Base-by-base conservation (phyloP, 1,140 invertebrate genomes). In the Phymorhynchus buccinoides region DNA sequence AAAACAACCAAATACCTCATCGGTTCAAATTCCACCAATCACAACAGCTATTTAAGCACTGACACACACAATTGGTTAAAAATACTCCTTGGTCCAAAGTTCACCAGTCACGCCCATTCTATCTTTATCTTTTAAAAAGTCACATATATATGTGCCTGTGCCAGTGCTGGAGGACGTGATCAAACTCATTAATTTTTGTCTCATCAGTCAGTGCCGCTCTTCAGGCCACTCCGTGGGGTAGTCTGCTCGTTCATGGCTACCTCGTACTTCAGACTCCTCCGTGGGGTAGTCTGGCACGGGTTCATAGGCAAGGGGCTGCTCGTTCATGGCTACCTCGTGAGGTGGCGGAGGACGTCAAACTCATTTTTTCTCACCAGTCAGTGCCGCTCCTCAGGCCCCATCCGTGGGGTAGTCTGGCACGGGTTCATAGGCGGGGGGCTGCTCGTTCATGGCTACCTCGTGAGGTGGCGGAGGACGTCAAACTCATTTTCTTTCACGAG, bases 261-360 rank as follows among this genome's bases (percentile, higher is more conserved):
- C n/a, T 4, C n/a, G 16, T 0, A 35, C 14, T 30, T 37, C 39
- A 35, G 18, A 22, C 16, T 30, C 32, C 32, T 27, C 62, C 32
- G 37, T 35, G 66, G 27, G 41, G 18, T 22, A 39, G 62, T 62
- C 22, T 42, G 56, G 39, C 18, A 12, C 27, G 6, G 35, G 37
- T 27, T 83, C 30, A 12, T 66, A 71, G 37, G 81, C 62, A 14
- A 66, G 39, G 3, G 81, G 62, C 18, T 7, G 81, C 27, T 71
- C 37, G 39, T 39, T 68, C 32, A 83, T 32, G 32, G 30, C 56
- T 1, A n/a, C 18, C 35, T 83, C 81, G 81, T 83, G 73, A 0
- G 81, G 32, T 14, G 81, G 81, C 12, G 81, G 81, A 71, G 81
- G 81, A n/a, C n/a, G n/a, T n/a, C n/a, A n/a, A n/a, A n/a, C n/a